These are phyloP conservation scores for Brachyalestes nurse DNA, from an alignment of 2,797 vertebrate species.

Conservation along the genomic window DNA sequence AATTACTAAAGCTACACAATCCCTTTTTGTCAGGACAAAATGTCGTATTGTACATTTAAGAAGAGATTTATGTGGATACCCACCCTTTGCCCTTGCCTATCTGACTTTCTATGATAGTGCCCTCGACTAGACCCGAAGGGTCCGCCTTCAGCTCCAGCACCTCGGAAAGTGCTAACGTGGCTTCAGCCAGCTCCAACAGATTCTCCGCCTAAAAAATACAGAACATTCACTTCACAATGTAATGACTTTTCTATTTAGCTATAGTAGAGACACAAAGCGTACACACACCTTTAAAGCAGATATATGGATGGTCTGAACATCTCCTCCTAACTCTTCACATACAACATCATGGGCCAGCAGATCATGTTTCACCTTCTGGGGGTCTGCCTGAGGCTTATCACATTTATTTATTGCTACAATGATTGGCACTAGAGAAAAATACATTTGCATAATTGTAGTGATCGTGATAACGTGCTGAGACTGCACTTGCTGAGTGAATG, in stretches of 20 bases:
- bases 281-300: conserved; percentile 88
- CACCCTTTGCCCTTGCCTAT: conserved; percentile 92
- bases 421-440: conserved; percentile 79
- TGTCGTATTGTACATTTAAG: background rate
- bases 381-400: conserved; percentile 87
- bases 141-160: conserved; percentile 92
- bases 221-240: background rate
- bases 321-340: conserved; percentile 93
- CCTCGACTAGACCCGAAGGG: conserved; percentile 82
- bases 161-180: conserved; percentile 88
- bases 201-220: conserved; percentile 83
- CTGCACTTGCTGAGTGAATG: background rate
- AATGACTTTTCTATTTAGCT: background rate
- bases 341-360: conserved; percentile 86
- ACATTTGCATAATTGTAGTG: conserved; percentile 5
- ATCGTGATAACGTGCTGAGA: background rate
- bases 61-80: background rate
- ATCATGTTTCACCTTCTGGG: conserved; percentile 86
- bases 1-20: too few relatives aligned
- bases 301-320: conserved; percentile 89
- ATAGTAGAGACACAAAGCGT: background rate
- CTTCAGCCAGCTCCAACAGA: conserved; percentile 87
- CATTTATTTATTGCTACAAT: conserved; percentile 96
- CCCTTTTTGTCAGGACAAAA: too few relatives aligned
- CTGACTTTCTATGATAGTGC: conserved; percentile 87